Conservation (phyloP, 2,797 vertebrate species). For the Urocyon cinereoargenteus region DNA sequence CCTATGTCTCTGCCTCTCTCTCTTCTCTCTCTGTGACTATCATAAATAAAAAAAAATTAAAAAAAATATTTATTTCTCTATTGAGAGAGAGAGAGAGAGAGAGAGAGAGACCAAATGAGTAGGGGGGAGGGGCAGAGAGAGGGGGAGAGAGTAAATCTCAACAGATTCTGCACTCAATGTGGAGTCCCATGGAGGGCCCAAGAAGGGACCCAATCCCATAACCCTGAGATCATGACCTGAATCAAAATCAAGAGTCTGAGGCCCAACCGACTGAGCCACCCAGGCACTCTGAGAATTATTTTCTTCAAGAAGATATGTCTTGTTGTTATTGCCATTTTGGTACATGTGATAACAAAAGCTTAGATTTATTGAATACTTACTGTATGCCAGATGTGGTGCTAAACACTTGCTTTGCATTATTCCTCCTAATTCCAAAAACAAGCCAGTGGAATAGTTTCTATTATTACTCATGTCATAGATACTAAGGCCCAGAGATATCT, state of each 20-base stretch:
- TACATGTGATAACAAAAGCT: background rate
- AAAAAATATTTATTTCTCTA: background rate
- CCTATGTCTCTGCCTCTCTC: too few species aligned
- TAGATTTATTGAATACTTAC: background rate
- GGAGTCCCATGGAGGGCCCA: background rate
- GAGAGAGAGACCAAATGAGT: background rate
- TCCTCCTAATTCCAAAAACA: background rate
- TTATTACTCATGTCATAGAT: background rate
- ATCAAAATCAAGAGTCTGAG: background rate
- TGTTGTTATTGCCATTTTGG: constrained; percentile 5
- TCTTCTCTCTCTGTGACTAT: too few species aligned
- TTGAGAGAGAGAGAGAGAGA: background rate
- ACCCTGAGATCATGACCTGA: background rate
- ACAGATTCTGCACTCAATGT: background rate
- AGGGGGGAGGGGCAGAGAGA: background rate
- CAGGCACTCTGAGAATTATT: background rate
- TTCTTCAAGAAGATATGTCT: background rate
- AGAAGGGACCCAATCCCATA: background rate
- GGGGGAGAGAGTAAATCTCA: background rate
- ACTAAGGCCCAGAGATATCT: background rate
- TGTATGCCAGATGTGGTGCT: background rate
- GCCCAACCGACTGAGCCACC: background rate
- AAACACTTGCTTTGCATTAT: background rate
- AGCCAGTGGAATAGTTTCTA: background rate
- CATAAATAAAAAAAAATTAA: too few species aligned